Evolutionary conservation across 2,888 invertebrate species (phyloP), one percentile per base, ranked within the genome.

Genomic region (Salpingus planirostris): DNA sequence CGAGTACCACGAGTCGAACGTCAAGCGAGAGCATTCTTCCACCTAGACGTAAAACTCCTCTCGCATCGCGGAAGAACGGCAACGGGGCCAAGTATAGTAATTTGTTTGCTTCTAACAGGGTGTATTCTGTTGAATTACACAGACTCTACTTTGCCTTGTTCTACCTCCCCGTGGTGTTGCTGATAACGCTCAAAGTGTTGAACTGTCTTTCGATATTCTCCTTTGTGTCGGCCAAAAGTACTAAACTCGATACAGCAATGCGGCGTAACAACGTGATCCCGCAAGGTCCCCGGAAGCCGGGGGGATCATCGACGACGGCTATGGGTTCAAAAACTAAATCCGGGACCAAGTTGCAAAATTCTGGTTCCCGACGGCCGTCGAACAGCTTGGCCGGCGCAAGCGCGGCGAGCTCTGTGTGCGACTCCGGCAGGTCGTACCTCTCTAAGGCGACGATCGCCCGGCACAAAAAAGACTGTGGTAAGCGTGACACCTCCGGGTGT

Each of bases 271-370:
- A 6, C 29, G 13, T 23, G n/a, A 28, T 22, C 14, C 11, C 22
- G 13, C 14, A 10, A n/a, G n/a, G 7, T 7, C 23, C 29, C 8
- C 11, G 5, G 29, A 12, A 29, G 29, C 15, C 24, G 21, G 13
- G 18, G 23, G 13, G 14, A 11, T 5, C 2, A 23, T 13, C 2
- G 3, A 5, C 6, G 24, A 12, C 8, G 24, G 23, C 24, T 29
- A 29, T 29, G 23, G 29, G 29, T 29, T 29, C 15, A 29, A 29
- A 3, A 15, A 23, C 22, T 6, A 13, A 15, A 13, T 29, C 29
- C 13, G 14, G 3, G 23, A 6, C 22, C 29, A 10, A 29, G 29
- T 10, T 5, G 14, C 18, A 3, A 5, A 23, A 29, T 29, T 23
- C 23, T 10, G 29, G 29, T 5, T 14, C 11, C 3, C 23, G 18